Base-by-base conservation (phyloP, 1,140 invertebrate genomes). In the Chironomus striatipennis region DNA sequence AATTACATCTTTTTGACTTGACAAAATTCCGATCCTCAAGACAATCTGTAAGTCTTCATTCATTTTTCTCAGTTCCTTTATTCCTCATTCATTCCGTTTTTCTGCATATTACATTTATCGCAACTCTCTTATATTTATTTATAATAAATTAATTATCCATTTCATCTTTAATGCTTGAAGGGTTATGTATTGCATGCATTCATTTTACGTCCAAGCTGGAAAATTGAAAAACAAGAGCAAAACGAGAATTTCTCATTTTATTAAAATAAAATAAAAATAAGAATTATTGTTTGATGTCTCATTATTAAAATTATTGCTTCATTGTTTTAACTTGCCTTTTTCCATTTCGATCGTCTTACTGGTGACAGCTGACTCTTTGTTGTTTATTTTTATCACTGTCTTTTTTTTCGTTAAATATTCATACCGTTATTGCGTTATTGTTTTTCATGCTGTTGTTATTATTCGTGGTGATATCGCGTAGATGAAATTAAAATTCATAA, bases 291-390 rank as follows among this genome's bases (percentile, higher is more conserved):
- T 18, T 70, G 65, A 70, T 70, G 65, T 70, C 65, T 70, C 65
- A 70, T 70, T 70, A 70, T 70, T 18, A 70, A 70, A 70, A 70
- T 20, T 70, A 70, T 70, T 21, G 65, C 65, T 70, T 70, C 65
- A 70, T 70, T 70, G 65, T 70, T 18, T 70, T 21, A 21, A 7
- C 18, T 9, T n/a, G 7, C 47, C 9, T 20, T 20, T 5, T 21
- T 21, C 15, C 47, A 57, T 15, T 57, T 12, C 47, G 12, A 5
- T 57, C 24, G 24, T 34, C 24, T 34, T 34, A 34, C 65, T 21
- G 65, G 9, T 70, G 65, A 70, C 65, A 70, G 65, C 65, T 70
- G 65, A 70, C 65, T 18, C 17, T 70, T 18, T 57, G n/a, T 57
- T 57, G 47, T 70, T 70, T 18, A 70, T 20, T 20, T 70, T 70